A percentile compares a stretch with the other conserved stretches of the same genome.
Evolutionary conservation across 2,113 vertebrate species (phyloP).

Genomic region (Seriola aureovittata): DNA sequence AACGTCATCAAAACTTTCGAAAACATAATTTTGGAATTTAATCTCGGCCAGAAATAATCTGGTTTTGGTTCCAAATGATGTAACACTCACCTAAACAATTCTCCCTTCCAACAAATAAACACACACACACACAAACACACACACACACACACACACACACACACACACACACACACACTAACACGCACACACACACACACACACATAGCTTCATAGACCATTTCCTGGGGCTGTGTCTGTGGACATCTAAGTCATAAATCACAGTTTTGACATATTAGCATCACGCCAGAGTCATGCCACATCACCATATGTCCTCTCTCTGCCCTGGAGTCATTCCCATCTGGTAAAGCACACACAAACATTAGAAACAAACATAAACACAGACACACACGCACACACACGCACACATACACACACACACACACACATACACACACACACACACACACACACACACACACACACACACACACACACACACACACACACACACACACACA

Average conservation of each 20-base stretch:
- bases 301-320: constrained; percentile 73
- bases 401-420: not conserved
- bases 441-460: constrained; percentile 23
- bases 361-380: constrained; percentile 25
- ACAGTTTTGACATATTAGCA: constrained; percentile 69
- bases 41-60: not conserved
- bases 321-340: constrained; percentile 66
- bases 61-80: constrained; percentile 7
- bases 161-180: not conserved
- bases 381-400: constrained; percentile 21
- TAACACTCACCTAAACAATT: not conserved
- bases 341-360: constrained; percentile 51
- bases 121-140: not conserved
- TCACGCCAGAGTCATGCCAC: constrained; percentile 71
- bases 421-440: constrained; percentile 16
- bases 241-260: constrained; percentile 69
- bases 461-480: constrained; percentile 17
- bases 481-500: not conserved
- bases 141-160: not conserved
- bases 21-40: not conserved
- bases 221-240: constrained; percentile 43
- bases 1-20: no score
- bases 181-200: not conserved
- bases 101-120: not conserved
- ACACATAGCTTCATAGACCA: not conserved